Evolutionary conservation across 2,113 vertebrate species (phyloP), one percentile per base, ranked within the genome.

Genomic region (Tragelaphus buxtoni): DNA sequence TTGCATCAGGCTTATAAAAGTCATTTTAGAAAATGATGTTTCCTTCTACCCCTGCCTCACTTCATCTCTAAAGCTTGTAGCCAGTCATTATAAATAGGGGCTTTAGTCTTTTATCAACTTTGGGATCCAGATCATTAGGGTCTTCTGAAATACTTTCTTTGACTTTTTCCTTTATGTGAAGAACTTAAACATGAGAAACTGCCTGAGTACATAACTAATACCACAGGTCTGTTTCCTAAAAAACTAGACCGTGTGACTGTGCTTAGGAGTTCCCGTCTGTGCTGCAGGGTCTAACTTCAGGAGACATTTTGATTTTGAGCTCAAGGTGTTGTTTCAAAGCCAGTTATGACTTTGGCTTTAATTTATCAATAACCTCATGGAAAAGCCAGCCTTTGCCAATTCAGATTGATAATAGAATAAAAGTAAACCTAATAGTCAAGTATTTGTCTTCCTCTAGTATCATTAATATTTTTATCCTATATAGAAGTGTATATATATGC

Each of bases 321-420:
- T 79, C 77, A 39, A 20, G 39, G 5, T 56, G 9, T 42, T 72
- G 18, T 86, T 88, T 97, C 85, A 95, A 88, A 95, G 49, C 60
- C 55, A 90, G 65, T 47, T 88, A 53, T 77, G 72, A 80, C 58
- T 90, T 88, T 51, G 42, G 2, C 69, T 85, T 94, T 96, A 97
- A 79, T 90, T 90, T 74, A 74, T 85, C 79, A 93, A 92, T 84
- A 91, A 39, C 26, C 32, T 63, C 18, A 18, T 85, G 45, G 60
- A 91, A 65, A 84, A 96, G 51, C 17, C 12, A 97, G 45, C 16
- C 22, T 58, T 95, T 95, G 74, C 61, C 28, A 95, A 42, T 85
- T 96, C 53, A 72, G 13, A 35, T 65, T 88, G 65, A 88, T 22
- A 92, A 60, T 39, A 83, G 77, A 76, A 56, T 92, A 18, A 92